phyloP scores from a whole-genome alignment of 2,797 vertebrate species.

The Caiman crocodilus region DNA sequence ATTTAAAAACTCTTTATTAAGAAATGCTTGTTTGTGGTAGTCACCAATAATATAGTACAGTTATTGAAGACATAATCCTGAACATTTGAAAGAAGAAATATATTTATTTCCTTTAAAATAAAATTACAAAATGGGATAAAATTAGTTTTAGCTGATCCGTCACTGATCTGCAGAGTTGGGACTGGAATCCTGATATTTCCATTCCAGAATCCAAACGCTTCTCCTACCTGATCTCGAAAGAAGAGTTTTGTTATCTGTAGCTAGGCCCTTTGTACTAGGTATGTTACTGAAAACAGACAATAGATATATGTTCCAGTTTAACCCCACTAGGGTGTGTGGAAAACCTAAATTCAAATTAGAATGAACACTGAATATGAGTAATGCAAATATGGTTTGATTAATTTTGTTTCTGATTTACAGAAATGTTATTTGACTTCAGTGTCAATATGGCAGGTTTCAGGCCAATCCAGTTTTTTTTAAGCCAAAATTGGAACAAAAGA shows the following conservation, averaged over 20 bases:
- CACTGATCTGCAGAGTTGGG: not conserved
- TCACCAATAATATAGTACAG: not conserved
- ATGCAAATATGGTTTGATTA: not conserved
- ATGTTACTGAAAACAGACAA: not conserved
- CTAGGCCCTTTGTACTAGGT: not conserved
- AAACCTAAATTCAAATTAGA: not conserved
- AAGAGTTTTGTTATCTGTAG: not conserved
- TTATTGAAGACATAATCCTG: not conserved
- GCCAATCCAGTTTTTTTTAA: not conserved
- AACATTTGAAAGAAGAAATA: not conserved
- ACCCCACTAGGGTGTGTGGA: not conserved
- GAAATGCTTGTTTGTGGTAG: not conserved
- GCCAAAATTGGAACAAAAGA: not conserved
- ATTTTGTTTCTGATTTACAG: not conserved
- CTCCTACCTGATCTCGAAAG: not conserved
- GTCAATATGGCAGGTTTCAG: not conserved
- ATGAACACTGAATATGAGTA: not conserved
- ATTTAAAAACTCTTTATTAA: not conserved
- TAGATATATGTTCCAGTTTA: not conserved
- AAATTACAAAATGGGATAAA: not conserved
- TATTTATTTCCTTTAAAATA: not conserved
- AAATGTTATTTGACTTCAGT: constrained; percentile 3
- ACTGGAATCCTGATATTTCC: not conserved
- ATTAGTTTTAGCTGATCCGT: accelerated
- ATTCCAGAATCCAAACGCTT: not conserved